These are phyloP conservation scores for Drosophila watanabei DNA, from an alignment of 1,140 invertebrate genomes.

Conservation along the genomic window DNA sequence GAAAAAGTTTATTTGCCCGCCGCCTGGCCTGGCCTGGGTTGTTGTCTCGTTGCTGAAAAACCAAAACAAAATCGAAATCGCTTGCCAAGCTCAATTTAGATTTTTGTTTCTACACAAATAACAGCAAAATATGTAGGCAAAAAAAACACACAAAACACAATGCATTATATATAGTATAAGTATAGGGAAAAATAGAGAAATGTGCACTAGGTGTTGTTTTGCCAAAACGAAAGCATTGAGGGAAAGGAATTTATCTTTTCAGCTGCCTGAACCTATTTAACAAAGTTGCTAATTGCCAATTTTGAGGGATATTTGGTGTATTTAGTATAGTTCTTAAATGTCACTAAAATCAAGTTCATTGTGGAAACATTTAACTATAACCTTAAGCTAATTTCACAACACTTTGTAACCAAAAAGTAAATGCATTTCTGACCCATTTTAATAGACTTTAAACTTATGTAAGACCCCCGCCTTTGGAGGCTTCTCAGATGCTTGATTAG, in stretches of 20 bases:
- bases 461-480: conserved; percentile 15
- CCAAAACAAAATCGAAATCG: conserved; percentile 51
- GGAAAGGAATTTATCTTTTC: not conserved
- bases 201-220: conserved; percentile 28
- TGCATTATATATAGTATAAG: conserved; percentile 15
- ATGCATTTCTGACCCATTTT: not conserved
- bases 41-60: conserved; percentile 37
- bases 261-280: conserved; percentile 21
- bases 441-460: conserved; percentile 12
- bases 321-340: conserved; percentile 6
- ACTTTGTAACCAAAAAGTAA: not conserved
- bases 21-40: conserved; percentile 41
- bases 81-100: conserved; percentile 55
- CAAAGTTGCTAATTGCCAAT: conserved; percentile 17
- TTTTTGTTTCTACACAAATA: conserved; percentile 36
- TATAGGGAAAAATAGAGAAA: conserved; percentile 16
- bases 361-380: not conserved
- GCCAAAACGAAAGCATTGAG: conserved; percentile 21
- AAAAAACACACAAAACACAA: conserved; percentile 11
- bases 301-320: not conserved
- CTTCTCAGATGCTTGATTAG: conserved; percentile 36
- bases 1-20: conserved; percentile 75
- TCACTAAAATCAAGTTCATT: not conserved
- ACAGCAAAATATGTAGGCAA: conserved; percentile 12
- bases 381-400: not conserved